Conservation (phyloP, 2,113 vertebrate genomes). For the Pampusana beccarii region DNA sequence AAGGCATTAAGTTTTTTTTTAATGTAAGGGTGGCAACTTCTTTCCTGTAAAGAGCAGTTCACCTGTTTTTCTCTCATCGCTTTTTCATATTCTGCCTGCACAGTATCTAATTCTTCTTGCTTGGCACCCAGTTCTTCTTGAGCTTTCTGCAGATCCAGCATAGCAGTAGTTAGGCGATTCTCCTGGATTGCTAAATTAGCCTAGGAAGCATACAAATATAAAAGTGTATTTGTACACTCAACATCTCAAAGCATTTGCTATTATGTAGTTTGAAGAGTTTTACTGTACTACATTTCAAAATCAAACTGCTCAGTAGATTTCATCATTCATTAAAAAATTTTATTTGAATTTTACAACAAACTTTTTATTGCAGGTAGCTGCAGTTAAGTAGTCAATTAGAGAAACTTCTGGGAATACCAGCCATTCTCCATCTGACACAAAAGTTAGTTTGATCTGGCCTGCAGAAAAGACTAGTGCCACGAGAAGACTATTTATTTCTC, state of each 20-base stretch:
- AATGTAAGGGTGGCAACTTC: not conserved
- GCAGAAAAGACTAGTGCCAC: not conserved
- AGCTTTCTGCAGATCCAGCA: conserved; percentile 83
- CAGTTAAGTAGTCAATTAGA: not conserved
- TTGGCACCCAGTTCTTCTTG: conserved; percentile 85
- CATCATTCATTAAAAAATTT: not conserved
- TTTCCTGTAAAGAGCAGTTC: not conserved
- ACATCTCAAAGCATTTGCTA: not conserved
- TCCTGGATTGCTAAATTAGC: conserved; percentile 86
- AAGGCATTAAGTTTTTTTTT: not conserved
- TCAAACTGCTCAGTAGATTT: not conserved
- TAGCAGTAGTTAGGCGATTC: conserved; percentile 79
- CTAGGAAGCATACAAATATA: conserved; percentile 56
- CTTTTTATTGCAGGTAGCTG: not conserved
- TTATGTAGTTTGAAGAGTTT: not conserved
- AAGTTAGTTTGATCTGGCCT: not conserved
- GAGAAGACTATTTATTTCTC: not conserved
- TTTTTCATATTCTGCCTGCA: conserved; percentile 83
- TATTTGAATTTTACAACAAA: not conserved
- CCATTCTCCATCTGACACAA: not conserved
- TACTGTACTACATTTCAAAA: not conserved
- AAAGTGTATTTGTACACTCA: not conserved
- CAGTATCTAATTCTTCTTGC: conserved; percentile 83
- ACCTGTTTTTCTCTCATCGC: conserved; percentile 87
- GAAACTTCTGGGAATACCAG: not conserved